Evolutionary conservation across 2,888 invertebrate species (phyloP).

Genomic region (Meloe dianella): DNA sequence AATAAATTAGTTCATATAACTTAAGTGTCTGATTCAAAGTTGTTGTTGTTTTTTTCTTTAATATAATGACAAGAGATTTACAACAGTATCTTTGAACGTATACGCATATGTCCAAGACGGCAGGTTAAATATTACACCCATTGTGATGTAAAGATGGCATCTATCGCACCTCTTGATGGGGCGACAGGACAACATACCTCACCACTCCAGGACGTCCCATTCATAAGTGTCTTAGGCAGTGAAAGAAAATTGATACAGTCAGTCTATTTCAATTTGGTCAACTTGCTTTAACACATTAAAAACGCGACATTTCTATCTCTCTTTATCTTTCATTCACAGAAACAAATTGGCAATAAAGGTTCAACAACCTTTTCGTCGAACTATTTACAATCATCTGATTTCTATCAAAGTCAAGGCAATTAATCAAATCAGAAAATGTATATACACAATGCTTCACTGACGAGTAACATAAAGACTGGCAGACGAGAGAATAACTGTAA

Average conservation of each 20-base stretch:
- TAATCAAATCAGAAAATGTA: too few relatives aligned
- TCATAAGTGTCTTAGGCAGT: constrained; percentile 52
- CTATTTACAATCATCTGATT: too few relatives aligned
- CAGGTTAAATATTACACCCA: constrained; percentile 55
- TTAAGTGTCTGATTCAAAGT: constrained; percentile 52
- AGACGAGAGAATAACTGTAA: too few relatives aligned
- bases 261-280: not conserved
- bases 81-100: constrained; percentile 39
- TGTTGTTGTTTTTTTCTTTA: constrained; percentile 33
- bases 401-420: too few relatives aligned
- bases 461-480: too few relatives aligned
- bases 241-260: not conserved
- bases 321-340: too few relatives aligned
- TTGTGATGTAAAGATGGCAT: constrained; percentile 59
- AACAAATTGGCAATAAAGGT: too few relatives aligned
- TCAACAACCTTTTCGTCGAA: not conserved
- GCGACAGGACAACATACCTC: constrained; percentile 49
- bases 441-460: too few relatives aligned
- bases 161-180: constrained; percentile 43
- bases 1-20: constrained; percentile 58
- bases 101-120: constrained; percentile 44
- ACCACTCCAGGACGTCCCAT: constrained; percentile 56
- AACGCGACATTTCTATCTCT: too few relatives aligned
- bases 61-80: constrained; percentile 57
- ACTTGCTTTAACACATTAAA: not conserved